Evolutionary conservation across 2,797 vertebrate genomes (phyloP).

Genomic region (Helicolenus hilgendorfi): DNA sequence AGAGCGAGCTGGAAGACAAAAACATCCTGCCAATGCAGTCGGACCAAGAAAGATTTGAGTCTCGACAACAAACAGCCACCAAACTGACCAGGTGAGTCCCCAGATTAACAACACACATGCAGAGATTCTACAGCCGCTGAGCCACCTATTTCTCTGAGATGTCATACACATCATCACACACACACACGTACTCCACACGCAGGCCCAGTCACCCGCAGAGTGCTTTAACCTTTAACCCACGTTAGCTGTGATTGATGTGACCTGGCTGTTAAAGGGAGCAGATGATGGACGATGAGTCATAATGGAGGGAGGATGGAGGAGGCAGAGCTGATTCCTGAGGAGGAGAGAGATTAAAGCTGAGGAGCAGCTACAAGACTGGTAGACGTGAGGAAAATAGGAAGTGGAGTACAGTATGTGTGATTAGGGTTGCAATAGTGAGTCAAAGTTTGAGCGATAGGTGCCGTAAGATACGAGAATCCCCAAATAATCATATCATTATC

Average conservation of each 20-base stretch:
- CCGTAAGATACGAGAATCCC: background rate
- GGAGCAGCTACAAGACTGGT: background rate
- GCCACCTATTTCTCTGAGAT: background rate
- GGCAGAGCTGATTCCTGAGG: background rate
- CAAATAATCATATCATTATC: background rate
- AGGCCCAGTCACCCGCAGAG: background rate
- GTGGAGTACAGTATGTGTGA: background rate
- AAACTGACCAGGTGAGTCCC: slow-evolving; percentile 95
- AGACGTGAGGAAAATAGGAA: background rate
- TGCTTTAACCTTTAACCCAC: background rate
- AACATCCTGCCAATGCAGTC: slow-evolving; percentile 97
- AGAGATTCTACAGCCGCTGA: background rate
- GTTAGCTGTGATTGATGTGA: slow-evolving; percentile 23
- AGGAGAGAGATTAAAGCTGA: slow-evolving; percentile 13
- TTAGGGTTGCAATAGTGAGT: background rate
- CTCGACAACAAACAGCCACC: slow-evolving; percentile 96
- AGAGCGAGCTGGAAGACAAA: slow-evolving; percentile 97
- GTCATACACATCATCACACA: background rate
- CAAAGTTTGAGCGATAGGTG: background rate
- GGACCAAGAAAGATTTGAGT: slow-evolving; percentile 95
- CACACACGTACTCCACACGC: background rate
- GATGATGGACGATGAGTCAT: slow-evolving; percentile 29
- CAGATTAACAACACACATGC: background rate
- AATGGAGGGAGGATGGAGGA: background rate
- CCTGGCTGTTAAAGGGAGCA: slow-evolving; percentile 12